A percentile compares a stretch with the other conserved stretches of the same genome.
These are phyloP conservation scores for Mastomys natalensis DNA, from an alignment of 2,113 vertebrate species.

Conservation along the genomic window DNA sequence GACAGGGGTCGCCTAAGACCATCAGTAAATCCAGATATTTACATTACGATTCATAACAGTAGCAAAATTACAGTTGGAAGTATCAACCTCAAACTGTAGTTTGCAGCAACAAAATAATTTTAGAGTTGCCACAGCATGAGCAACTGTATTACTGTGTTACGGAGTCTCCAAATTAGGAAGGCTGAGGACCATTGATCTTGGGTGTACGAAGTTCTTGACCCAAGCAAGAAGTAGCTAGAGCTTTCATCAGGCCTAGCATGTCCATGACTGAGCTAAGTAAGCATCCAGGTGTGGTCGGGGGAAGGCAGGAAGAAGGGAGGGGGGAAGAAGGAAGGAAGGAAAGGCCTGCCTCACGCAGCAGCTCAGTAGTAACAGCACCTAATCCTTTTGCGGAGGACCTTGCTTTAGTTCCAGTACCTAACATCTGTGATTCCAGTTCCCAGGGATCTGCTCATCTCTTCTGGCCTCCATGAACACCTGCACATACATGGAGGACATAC, in stretches of 20 bases:
- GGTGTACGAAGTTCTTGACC: background rate
- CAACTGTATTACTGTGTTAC: background rate
- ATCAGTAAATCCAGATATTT: background rate
- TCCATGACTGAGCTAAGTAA: background rate
- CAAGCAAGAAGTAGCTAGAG: background rate
- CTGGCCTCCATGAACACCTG: background rate
- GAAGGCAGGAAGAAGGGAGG: too few relatives aligned
- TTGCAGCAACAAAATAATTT: background rate
- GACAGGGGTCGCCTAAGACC: background rate
- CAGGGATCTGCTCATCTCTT: background rate
- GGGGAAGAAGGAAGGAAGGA: background rate
- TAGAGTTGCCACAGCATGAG: background rate
- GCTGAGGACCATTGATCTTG: background rate
- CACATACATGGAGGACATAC: background rate
- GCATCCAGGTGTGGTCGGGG: background rate
- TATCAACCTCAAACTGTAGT: background rate
- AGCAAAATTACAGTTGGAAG: background rate
- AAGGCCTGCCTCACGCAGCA: background rate
- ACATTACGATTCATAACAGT: background rate
- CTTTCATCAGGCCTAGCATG: background rate
- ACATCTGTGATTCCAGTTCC: background rate
- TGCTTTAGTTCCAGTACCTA: background rate
- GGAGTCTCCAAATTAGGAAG: background rate
- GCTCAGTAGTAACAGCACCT: background rate
- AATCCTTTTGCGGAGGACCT: background rate